phyloP scores from a whole-genome alignment of 2,888 invertebrate genomes.

The Erynnis tages region DNA sequence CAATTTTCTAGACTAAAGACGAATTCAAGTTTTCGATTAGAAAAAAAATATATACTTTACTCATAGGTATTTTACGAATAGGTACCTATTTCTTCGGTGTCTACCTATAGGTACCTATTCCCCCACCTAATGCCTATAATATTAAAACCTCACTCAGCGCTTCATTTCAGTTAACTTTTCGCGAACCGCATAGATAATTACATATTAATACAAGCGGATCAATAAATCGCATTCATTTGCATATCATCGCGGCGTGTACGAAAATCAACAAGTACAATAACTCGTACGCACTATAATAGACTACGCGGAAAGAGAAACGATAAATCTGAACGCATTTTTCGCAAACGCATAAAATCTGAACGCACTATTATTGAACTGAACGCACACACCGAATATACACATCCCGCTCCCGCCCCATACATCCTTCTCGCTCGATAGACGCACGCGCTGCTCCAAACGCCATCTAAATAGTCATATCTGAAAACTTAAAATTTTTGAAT shows the following conservation, averaged over 20 bases:
- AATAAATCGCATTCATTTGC: slow-evolving; percentile 44
- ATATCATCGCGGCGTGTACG: slow-evolving; percentile 40
- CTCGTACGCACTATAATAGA: slow-evolving; percentile 55
- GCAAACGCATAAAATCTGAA: slow-evolving; percentile 76
- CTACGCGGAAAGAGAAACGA: slow-evolving; percentile 67
- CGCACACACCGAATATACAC: slow-evolving; percentile 42
- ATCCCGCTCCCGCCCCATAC: slow-evolving; percentile 52
- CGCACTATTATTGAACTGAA: slow-evolving; percentile 70
- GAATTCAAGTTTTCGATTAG: too few relatives aligned
- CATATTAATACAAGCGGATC: slow-evolving; percentile 34
- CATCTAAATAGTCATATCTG: slow-evolving; percentile 29
- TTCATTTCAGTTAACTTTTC: slow-evolving; percentile 19
- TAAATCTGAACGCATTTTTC: slow-evolving; percentile 75
- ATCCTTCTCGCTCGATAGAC: slow-evolving; percentile 52
- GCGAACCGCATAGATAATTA: slow-evolving; percentile 28
- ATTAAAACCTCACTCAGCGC: neutral
- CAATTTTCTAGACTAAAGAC: too few relatives aligned
- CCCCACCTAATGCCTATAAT: neutral
- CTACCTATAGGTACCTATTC: neutral
- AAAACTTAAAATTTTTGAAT: slow-evolving; percentile 29
- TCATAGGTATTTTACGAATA: too few relatives aligned
- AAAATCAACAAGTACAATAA: slow-evolving; percentile 34
- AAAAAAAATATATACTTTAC: too few relatives aligned
- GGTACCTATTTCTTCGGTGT: too few relatives aligned
- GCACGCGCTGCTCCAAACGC: slow-evolving; percentile 56